phyloP scores from a whole-genome alignment of 92 coral and sea anemone species.

The Hydrozoanthus gracilis region DNA sequence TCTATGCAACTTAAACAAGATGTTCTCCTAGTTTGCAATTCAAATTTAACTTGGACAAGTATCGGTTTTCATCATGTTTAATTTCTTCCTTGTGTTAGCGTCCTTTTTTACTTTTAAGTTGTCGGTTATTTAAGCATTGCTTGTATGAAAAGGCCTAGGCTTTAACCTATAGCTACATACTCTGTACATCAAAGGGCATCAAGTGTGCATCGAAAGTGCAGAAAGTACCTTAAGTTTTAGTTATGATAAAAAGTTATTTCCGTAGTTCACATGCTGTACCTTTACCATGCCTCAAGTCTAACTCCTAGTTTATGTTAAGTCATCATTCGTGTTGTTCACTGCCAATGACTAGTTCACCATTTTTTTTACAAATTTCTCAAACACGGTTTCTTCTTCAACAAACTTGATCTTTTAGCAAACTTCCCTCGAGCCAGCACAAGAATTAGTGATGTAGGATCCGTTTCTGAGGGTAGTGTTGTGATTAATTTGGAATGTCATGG shows the following conservation, averaged over 20 bases:
- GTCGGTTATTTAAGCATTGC: not conserved
- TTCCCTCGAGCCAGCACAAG: not conserved
- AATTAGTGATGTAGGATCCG: not conserved
- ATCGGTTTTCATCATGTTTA: not conserved
- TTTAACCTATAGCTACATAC: not conserved
- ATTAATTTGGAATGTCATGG: too few relatives aligned
- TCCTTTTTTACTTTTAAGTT: not conserved
- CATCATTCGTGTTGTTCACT: too few relatives aligned
- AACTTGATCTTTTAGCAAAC: too few relatives aligned
- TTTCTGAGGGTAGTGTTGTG: not conserved
- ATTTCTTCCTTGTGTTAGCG: not conserved
- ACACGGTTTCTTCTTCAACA: too few relatives aligned
- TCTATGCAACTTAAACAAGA: not conserved
- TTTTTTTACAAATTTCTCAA: too few relatives aligned
- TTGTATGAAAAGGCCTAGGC: not conserved
- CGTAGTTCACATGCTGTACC: not conserved
- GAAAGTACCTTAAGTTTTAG: too few relatives aligned
- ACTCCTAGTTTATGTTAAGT: not conserved
- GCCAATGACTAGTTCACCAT: too few relatives aligned
- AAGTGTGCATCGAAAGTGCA: too few relatives aligned
- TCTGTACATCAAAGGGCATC: not conserved
- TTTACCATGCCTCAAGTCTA: not conserved
- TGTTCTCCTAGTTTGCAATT: not conserved
- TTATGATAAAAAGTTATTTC: not conserved
- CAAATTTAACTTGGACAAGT: not conserved